Evolutionary conservation across 2,113 vertebrate genomes (phyloP).

Genomic region (Myrmecobius fasciatus): DNA sequence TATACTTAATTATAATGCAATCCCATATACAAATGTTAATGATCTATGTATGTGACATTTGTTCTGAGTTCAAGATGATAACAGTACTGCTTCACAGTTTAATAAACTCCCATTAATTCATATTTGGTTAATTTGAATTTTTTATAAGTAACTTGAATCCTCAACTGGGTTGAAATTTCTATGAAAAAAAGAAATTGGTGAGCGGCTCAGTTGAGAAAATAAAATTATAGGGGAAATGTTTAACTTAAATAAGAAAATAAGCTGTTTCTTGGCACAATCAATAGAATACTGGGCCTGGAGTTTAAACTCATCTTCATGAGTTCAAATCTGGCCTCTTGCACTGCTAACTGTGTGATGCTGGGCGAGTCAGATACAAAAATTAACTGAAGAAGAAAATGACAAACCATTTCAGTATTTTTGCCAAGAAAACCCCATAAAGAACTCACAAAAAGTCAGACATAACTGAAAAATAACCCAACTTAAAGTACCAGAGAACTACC

Average conservation of each 20-base stretch:
- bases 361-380: background rate
- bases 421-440: too few relatives aligned
- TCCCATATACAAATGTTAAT: background rate
- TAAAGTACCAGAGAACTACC: background rate
- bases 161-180: background rate
- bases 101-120: background rate
- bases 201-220: background rate
- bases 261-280: background rate
- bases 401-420: background rate
- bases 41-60: background rate
- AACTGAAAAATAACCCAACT: background rate
- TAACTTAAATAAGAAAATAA: background rate
- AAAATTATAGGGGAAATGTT: background rate
- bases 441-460: background rate
- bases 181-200: background rate
- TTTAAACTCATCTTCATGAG: background rate
- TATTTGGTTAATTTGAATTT: background rate
- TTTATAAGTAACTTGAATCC: background rate
- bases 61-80: background rate
- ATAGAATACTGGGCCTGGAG: background rate
- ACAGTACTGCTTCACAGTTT: background rate
- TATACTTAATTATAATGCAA: background rate
- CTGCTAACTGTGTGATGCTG: background rate
- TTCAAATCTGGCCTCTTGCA: background rate
- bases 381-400: background rate